Evolutionary conservation across 2,113 vertebrate genomes (phyloP), one percentile per base, ranked within the genome.

Genomic region (Psophia crepitans): DNA sequence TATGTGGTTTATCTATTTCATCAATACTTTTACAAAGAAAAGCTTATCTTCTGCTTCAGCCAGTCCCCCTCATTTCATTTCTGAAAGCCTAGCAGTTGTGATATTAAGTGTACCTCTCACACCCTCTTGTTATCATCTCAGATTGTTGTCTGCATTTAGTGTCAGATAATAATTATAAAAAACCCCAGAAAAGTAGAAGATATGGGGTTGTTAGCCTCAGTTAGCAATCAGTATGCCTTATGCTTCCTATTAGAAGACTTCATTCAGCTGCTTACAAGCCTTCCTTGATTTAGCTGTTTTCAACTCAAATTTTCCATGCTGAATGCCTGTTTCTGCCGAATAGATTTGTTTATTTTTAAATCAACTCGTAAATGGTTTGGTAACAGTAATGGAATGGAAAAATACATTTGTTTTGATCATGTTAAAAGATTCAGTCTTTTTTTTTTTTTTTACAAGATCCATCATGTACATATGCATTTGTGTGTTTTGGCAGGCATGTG

Each of bases 11-110:
- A 77, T 95, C 44, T 92, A 26, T 96, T 96, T 95, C 84, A 91
- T 93, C 95, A 92, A 83, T 70, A 70, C 21, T 53, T 46, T 93
- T 58, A 44, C 33, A 86, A 84, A 87, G 28, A 92, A 89, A 96
- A 95, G 81, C 75, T 95, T 93, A 93, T 89, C 76, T 92, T 85
- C 54, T 76, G 22, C n/a, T 93, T 76, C 95, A 89, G 80, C 28
- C 64, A 53, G 71, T 84, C 75, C 12, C 51, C 11, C 48, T 26
- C 91, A 77, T 64, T 64, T 69, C 32, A 27, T 74, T 91, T 97
- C 91, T 94, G 93, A 88, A 90, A 84, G 60, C 22, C 39, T 96
- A 79, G 77, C 61, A 70, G 20, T 63, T 96, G 87, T 76, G 63
- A 68, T 70, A 94, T 91, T 77, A 60, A 69, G 35, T 37, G 14